Evolutionary conservation across 2,888 invertebrate species (phyloP), one percentile per base, ranked within the genome.

Genomic region (Ashinkailepas kermadecensis): DNA sequence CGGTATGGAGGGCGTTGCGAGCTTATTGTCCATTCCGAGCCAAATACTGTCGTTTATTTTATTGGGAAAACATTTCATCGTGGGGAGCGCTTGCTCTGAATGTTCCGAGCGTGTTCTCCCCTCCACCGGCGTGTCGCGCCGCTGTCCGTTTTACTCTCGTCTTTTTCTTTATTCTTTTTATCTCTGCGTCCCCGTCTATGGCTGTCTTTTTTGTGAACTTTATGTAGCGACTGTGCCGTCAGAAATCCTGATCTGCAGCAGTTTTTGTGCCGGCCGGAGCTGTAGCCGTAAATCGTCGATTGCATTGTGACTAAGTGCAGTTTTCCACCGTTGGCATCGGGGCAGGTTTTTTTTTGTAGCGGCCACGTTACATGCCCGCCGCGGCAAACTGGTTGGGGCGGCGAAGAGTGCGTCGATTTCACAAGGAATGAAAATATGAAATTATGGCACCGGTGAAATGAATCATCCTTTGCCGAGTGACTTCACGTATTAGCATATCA

Each of bases 41-140:
- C 54, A 23, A 74, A 21, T 18, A 10, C 74, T 54, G 74, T 18
- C 74, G 54, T 39, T 74, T 74, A 74, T 74, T 74, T 39, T 74
- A 74, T 74, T 54, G 74, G 74, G 23, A 74, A 74, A 74, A 74
- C 74, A 74, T 74, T 74, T 74, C 74, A 74, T 74, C 74, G 54
- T 54, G 74, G 25, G 9, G 54, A 39, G 18, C 18, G 25, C 54
- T 21, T 12, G 54, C 18, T 18, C 54, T 11, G 54, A 74, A 74
- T 54, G 74, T 7, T 54, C 25, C 2, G 23, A 67, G n/a, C 11
- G 25, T 25, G 2, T 54, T 74, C 39, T 74, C 74, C 54, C 74
- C 54, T 54, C 23, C 74, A 11, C 54, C 1, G 18, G 8, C 13
- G 15, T 15, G 15, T 1, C 15, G 18, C 18, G 25, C 18, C 8